Evolutionary conservation across 2,113 vertebrate genomes (phyloP).

Genomic region (Cinclus mexicanus): DNA sequence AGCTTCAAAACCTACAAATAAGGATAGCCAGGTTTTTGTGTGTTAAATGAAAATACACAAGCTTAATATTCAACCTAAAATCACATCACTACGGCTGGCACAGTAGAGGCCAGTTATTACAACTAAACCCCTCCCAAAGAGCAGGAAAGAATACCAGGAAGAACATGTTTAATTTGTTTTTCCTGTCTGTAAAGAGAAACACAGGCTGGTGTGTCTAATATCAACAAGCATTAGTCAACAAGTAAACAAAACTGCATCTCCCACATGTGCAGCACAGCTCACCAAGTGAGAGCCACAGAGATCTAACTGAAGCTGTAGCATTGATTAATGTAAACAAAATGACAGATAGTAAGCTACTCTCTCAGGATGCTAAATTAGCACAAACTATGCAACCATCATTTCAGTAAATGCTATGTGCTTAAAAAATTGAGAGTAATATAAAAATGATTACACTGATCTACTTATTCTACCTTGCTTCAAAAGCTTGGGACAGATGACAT

Average conservation of each 20-base stretch:
- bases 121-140: background rate
- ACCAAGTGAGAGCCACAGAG: background rate
- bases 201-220: background rate
- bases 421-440: background rate
- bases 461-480: background rate
- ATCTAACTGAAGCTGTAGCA: background rate
- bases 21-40: background rate
- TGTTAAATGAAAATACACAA: background rate
- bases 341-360: background rate
- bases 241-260: background rate
- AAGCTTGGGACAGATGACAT: background rate
- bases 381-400: background rate
- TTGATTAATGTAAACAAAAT: background rate
- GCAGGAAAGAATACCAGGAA: background rate
- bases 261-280: background rate
- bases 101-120: background rate
- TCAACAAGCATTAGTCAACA: background rate
- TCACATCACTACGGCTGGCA: background rate
- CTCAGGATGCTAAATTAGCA: background rate
- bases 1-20: constrained; percentile 90
- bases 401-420: background rate
- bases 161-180: background rate
- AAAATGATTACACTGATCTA: background rate
- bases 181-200: background rate
- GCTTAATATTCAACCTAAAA: background rate